Evolutionary conservation across 2,113 vertebrate species (phyloP), one percentile per base, ranked within the genome.

Genomic region (Eurypyga helias): DNA sequence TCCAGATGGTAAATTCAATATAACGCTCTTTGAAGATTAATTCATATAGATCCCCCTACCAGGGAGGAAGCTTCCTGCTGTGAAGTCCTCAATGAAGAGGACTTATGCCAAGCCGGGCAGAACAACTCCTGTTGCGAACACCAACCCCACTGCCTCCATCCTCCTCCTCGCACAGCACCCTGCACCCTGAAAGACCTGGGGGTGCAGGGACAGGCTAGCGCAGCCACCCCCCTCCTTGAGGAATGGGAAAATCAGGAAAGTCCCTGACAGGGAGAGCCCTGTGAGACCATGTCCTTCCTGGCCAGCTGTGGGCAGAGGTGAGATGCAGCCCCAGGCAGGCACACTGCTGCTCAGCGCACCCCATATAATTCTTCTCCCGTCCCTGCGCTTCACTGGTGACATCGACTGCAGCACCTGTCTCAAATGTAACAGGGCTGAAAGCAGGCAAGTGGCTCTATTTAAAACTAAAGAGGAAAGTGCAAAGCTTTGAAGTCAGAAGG

Each of bases 401-500:
- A 92, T 78, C 64, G 48, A 67, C 87, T 45, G 87, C 67, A 71
- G 66, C 73, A 78, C 52, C 80, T 1, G 1, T 76, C 91, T 79
- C 77, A 24, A 60, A 31, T 17, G 57, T 51, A 87, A 87, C 45
- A 69, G 65, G 46, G 58, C 84, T 90, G 66, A 90, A 91, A 93
- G 91, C 61, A 91, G 75, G 14, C 57, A 36, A 90, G 73, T 45
- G 24, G 21, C 84, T 94, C 70, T 96, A 83, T 96, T 96, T 95
- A 95, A 93, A 95, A 93, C 93, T 89, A 64, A 93, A 95, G 93
- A 93, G 84, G 85, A 80, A 94, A 96, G 82, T 77, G 84, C 84
- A 94, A 87, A 91, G 82, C 96, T 97, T 97, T 97, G 96, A 96
- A 95, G 93, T 96, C 92, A 95, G 93, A 93, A 96, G 90, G 92